Evolutionary conservation across 1,140 invertebrate species (phyloP), one percentile per base, ranked within the genome.

Genomic region (Drosophila ogumai): DNA sequence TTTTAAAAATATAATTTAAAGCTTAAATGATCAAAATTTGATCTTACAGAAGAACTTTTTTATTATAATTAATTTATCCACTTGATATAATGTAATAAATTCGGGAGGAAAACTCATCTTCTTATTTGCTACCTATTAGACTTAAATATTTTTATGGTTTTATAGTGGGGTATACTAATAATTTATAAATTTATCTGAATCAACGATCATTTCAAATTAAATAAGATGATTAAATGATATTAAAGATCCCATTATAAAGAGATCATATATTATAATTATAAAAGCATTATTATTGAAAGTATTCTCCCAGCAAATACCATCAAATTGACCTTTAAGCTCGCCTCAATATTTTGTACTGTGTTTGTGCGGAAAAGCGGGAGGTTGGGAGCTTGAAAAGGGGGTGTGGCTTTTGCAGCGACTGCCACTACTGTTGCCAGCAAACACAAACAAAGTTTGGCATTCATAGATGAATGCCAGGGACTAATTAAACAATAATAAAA

Each of bases 401-500:
- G 22, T 68, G 64, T 32, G 64, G 65, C 28, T 65, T 38, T 36
- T 36, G 50, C 50, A 54, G 22, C 32, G 13, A 54, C 50, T 22
- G 31, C 31, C 41, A 15, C 50, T 58, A 28, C 17, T 38, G 50
- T 64, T 34, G 34, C 28, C 52, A 32, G 40, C 59, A 79, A 43
- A 75, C 75, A 75, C 75, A 76, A 58, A 88, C 84, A 88, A 73
- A 55, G 75, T 68, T 66, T 74, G 55, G 43, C 58, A 81, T 85
- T 86, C 76, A 80, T 60, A 41, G 77, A 59, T 59, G 60, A 76
- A 77, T 67, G 74, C 61, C 61, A 55, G 60, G 63, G 36, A 55
- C 54, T 88, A 84, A 90, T 87, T 84, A 88, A 87, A 87, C 84
- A 84, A 87, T 87, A 77, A 88, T 87, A 88, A 87, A 87, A 88